phyloP scores from a whole-genome alignment of 1,140 invertebrate species.

The Nautilus pompilius region DNA sequence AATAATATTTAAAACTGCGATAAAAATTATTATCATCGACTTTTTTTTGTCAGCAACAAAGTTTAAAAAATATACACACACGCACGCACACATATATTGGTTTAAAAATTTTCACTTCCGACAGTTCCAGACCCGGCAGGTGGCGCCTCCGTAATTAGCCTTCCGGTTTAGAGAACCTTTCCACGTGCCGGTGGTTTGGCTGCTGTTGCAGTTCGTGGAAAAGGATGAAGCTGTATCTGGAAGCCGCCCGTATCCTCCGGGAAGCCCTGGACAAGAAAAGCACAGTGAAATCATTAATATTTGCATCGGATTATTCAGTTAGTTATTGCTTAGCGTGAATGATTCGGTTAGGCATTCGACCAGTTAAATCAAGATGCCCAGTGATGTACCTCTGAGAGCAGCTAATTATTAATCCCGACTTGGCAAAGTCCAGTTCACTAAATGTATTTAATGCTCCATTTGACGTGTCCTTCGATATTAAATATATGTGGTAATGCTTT shows the following conservation, averaged over 20 bases:
- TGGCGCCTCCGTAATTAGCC: not conserved
- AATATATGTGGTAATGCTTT: too few relatives aligned
- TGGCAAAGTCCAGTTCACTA: too few relatives aligned
- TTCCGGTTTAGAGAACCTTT: not conserved
- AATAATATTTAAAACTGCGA: too few relatives aligned
- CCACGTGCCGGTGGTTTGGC: not conserved
- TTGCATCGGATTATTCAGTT: constrained; percentile 58
- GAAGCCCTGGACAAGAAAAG: constrained; percentile 66
- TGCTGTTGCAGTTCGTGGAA: not conserved
- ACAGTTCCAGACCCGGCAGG: not conserved
- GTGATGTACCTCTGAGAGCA: too few relatives aligned
- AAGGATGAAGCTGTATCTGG: constrained; percentile 64
- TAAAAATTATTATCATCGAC: too few relatives aligned
- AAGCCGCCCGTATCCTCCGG: constrained; percentile 66
- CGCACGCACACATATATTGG: not conserved
- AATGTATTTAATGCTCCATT: too few relatives aligned
- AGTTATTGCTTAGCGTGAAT: not conserved
- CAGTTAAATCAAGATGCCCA: too few relatives aligned
- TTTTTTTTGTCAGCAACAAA: constrained; percentile 4
- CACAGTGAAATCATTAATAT: constrained; percentile 69
- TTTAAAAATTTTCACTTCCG: not conserved
- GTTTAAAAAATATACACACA: constrained; percentile 2
- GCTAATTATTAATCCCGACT: too few relatives aligned
- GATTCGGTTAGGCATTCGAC: too few relatives aligned
- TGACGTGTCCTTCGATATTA: too few relatives aligned